phyloP scores from a whole-genome alignment of 2,113 vertebrate species.

The Pampusana beccarii region DNA sequence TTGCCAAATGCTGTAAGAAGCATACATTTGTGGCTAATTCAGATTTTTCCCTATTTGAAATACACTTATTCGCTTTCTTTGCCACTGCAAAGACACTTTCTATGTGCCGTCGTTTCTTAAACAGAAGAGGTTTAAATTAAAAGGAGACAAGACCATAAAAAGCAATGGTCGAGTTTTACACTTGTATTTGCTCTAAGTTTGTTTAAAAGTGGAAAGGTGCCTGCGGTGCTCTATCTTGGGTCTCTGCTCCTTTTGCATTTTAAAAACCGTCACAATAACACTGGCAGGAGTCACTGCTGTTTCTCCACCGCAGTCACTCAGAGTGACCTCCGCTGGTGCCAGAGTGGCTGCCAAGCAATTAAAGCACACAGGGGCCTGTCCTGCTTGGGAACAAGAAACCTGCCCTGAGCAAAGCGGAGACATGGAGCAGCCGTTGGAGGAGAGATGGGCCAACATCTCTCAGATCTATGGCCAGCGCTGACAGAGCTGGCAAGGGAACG shows the following conservation, averaged over 20 bases:
- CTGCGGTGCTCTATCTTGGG: not conserved
- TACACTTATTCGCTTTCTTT: not conserved
- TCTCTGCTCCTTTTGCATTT: not conserved
- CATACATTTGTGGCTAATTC: not conserved
- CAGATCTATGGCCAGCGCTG: not conserved
- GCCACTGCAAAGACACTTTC: not conserved
- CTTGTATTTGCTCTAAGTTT: not conserved
- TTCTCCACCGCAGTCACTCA: not conserved
- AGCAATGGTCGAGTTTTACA: not conserved
- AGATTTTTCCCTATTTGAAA: not conserved
- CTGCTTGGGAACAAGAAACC: constrained; percentile 18
- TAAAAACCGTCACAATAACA: not conserved
- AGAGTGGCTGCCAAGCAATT: constrained; percentile 38
- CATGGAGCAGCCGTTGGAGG: not conserved
- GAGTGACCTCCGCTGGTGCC: constrained; percentile 40
- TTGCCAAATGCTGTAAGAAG: not conserved
- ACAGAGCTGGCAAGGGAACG: not conserved
- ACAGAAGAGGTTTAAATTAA: not conserved
- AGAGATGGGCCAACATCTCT: constrained; percentile 6
- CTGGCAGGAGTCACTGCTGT: not conserved
- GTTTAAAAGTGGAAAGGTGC: constrained; percentile 37
- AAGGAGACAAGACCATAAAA: constrained; percentile 25
- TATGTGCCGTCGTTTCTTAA: not conserved
- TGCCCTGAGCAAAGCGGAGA: not conserved
- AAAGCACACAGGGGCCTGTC: constrained; percentile 3